Evolutionary conservation across 2,888 invertebrate species (phyloP).

Genomic region (Lissocephala sabroskyi): DNA sequence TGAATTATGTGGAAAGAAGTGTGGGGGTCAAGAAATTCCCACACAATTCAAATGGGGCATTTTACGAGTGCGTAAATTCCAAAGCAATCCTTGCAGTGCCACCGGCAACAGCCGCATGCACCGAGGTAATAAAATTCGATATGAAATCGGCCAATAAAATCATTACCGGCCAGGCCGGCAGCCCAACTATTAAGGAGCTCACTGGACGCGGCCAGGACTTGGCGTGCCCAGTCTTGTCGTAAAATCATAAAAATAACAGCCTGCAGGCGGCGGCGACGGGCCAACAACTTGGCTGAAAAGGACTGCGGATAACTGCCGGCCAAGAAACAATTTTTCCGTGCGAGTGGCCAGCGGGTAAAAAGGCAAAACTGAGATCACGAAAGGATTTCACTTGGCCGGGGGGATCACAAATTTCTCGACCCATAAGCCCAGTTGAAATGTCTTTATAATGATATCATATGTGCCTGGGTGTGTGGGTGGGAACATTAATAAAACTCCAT

Average conservation of each 20-base stretch:
- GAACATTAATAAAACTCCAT: conserved; percentile 59
- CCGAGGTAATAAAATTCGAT: conserved; percentile 61
- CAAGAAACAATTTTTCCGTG: too few species aligned
- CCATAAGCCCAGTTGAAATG: too few species aligned
- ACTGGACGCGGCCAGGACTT: neutral
- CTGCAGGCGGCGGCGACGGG: conserved; percentile 50
- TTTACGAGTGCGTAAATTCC: conserved; percentile 61
- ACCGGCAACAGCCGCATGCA: conserved; percentile 42
- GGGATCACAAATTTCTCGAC: too few species aligned
- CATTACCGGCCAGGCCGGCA: conserved; percentile 35
- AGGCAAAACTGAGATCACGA: too few species aligned
- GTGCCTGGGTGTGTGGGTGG: conserved; percentile 15
- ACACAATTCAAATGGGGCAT: conserved; percentile 53
- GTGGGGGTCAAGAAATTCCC: conserved; percentile 37
- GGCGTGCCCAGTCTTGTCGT: neutral
- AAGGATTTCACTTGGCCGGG: too few species aligned
- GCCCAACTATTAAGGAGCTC: conserved; percentile 1
- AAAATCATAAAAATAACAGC: conserved; percentile 54
- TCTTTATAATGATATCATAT: conserved; percentile 53
- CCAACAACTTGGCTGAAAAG: conserved; percentile 42
- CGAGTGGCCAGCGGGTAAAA: too few species aligned
- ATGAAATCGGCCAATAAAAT: conserved; percentile 63
- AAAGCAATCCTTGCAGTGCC: conserved; percentile 40
- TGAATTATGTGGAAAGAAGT: conserved; percentile 64
- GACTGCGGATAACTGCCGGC: too few species aligned